Conservation (phyloP, 1,140 invertebrate species). For the Heliconius eleuchia region DNA sequence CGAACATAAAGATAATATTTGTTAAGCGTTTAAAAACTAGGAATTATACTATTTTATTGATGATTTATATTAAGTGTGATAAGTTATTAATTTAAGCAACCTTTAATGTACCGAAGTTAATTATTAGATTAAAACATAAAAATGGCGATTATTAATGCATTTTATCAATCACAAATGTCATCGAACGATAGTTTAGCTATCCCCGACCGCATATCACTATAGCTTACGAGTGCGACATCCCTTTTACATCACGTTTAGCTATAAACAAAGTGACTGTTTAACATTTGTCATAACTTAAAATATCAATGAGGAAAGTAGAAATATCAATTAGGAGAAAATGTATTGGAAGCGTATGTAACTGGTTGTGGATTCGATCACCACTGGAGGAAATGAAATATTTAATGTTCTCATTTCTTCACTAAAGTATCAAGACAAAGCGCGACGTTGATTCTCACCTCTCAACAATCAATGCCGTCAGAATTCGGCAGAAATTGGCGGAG, state of each 20-base stretch:
- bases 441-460: no score
- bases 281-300: conserved; percentile 5
- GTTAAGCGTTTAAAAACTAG: no score
- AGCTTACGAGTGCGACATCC: background rate
- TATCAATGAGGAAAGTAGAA: conserved; percentile 3
- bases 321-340: background rate
- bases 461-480: no score
- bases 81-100: background rate
- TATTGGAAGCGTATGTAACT: no score
- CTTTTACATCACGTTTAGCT: background rate
- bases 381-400: no score
- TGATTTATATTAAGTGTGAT: no score
- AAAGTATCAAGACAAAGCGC: no score
- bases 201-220: background rate
- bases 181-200: background rate
- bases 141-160: background rate
- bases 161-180: background rate
- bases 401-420: no score
- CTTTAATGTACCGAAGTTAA: background rate
- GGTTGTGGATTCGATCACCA: no score
- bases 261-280: background rate
- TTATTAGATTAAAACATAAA: background rate
- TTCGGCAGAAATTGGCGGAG: no score
- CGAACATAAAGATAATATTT: no score
- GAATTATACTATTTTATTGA: no score